Percentiles rank a stretch among this genome's conserved stretches.
Evolutionary conservation across 1,140 invertebrate species (phyloP).

Genomic region (Aphaenogaster ashmeadi): DNA sequence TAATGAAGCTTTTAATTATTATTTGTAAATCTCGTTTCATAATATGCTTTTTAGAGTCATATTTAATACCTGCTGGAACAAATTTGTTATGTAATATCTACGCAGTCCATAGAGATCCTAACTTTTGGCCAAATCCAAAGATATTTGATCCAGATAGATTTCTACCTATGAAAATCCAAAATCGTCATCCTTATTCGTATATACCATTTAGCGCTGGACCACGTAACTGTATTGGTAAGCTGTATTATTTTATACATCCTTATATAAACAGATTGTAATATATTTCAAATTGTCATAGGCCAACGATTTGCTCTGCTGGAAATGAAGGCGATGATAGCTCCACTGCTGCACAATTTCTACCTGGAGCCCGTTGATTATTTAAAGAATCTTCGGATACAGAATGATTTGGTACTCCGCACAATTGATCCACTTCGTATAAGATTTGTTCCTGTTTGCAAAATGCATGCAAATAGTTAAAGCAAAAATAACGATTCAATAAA

Average conservation of each 20-base stretch:
- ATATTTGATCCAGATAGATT: conserved; percentile 93
- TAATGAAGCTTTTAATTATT: too few species aligned
- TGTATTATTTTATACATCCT: not conserved
- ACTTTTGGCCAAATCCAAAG: conserved; percentile 92
- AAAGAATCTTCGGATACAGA: too few species aligned
- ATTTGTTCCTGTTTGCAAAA: not conserved
- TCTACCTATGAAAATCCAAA: conserved; percentile 86
- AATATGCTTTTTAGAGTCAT: conserved; percentile 73
- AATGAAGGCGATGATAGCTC: not conserved
- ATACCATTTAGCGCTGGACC: conserved; percentile 92
- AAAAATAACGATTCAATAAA: too few species aligned
- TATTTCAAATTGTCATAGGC: not conserved
- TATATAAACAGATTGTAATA: not conserved
- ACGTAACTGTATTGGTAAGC: conserved; percentile 92
- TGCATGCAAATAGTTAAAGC: too few species aligned
- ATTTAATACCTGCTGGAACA: conserved; percentile 84
- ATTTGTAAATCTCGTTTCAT: not conserved
- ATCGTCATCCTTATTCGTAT: conserved; percentile 89
- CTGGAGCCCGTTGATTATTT: too few species aligned
- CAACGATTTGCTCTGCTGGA: not conserved
- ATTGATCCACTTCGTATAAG: not conserved
- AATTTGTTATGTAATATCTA: conserved; percentile 84
- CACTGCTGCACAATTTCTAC: not conserved
- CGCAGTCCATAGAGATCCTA: conserved; percentile 90
- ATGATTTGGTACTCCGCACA: too few species aligned